These are phyloP conservation scores for Phacellophora camtschatica DNA, from an alignment of 30 jellyfish, hydroid and myxozoan genomes.

Conservation along the genomic window DNA sequence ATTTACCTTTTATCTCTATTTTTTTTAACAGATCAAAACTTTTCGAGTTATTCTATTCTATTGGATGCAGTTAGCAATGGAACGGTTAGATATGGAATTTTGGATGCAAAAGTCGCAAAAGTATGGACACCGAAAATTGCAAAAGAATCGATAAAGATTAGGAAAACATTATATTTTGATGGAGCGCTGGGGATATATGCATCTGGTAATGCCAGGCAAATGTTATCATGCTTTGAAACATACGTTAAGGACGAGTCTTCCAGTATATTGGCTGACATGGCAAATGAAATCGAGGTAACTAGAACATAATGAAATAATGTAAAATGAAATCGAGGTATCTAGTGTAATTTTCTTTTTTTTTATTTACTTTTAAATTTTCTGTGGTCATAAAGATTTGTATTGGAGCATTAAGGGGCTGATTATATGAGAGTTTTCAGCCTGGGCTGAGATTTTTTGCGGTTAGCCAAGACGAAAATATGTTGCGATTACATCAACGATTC, in stretches of 20 bases:
- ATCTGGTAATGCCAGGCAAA: slow-evolving; percentile 40
- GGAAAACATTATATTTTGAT: not conserved
- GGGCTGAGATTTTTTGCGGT: too few species aligned
- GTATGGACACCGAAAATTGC: slow-evolving; percentile 48
- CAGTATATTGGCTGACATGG: not conserved
- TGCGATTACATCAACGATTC: too few species aligned
- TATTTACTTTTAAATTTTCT: too few species aligned
- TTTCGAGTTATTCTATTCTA: slow-evolving; percentile 11
- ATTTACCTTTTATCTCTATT: too few species aligned
- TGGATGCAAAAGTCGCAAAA: slow-evolving; percentile 12
- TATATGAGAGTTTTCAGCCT: too few species aligned
- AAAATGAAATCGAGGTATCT: too few species aligned
- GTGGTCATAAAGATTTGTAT: too few species aligned
- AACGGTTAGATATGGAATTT: slow-evolving; percentile 22
- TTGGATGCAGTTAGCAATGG: slow-evolving; percentile 52
- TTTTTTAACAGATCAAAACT: slow-evolving; percentile 37
- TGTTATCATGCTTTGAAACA: slow-evolving; percentile 31
- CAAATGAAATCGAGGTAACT: slow-evolving; percentile 19
- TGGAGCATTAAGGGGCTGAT: too few species aligned
- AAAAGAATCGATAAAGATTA: slow-evolving; percentile 17
- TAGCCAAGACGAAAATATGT: too few species aligned
- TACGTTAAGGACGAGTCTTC: slow-evolving; percentile 42
- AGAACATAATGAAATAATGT: too few species aligned
- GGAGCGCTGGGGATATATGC: slow-evolving; percentile 42
- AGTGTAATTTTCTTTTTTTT: too few species aligned